Evolutionary conservation across 2,797 vertebrate genomes (phyloP).

Genomic region (Champsocephalus esox): DNA sequence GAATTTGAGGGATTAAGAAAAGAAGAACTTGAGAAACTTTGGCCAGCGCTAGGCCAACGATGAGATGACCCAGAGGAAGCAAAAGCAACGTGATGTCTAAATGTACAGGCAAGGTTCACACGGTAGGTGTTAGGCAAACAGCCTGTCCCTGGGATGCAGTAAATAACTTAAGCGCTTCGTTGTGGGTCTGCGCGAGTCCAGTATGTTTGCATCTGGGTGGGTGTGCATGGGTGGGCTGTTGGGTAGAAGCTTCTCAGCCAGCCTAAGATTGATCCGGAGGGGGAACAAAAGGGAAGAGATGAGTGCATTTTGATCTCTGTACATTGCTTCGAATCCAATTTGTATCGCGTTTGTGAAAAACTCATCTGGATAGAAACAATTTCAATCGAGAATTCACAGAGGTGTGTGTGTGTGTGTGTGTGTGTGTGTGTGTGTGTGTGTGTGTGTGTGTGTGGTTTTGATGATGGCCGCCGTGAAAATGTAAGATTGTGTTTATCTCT

Average conservation of each 20-base stretch:
- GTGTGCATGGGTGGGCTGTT: conserved; percentile 44
- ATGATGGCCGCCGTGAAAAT: conserved; percentile 46
- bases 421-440: conserved; percentile 55
- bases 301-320: conserved; percentile 21
- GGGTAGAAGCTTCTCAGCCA: conserved; percentile 14
- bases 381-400: neutral
- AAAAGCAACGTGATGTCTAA: conserved; percentile 74
- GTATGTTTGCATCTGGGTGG: conserved; percentile 40
- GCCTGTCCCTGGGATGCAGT: conserved; percentile 74
- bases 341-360: conserved; percentile 8
- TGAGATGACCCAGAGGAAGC: conserved; percentile 57
- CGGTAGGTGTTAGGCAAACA: conserved; percentile 82
- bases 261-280: conserved; percentile 3
- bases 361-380: conserved; percentile 15
- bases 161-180: conserved; percentile 76
- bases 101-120: conserved; percentile 82
- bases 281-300: conserved; percentile 7
- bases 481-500: conserved; percentile 16
- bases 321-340: neutral
- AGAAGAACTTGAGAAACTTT: conserved; percentile 27
- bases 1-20: conserved; percentile 22
- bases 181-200: conserved; percentile 43
- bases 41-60: conserved; percentile 30
- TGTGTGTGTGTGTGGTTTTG: conserved; percentile 53
- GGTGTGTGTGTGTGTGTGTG: conserved; percentile 47